phyloP scores from a whole-genome alignment of 2,797 vertebrate genomes.

The Lemur catta region DNA sequence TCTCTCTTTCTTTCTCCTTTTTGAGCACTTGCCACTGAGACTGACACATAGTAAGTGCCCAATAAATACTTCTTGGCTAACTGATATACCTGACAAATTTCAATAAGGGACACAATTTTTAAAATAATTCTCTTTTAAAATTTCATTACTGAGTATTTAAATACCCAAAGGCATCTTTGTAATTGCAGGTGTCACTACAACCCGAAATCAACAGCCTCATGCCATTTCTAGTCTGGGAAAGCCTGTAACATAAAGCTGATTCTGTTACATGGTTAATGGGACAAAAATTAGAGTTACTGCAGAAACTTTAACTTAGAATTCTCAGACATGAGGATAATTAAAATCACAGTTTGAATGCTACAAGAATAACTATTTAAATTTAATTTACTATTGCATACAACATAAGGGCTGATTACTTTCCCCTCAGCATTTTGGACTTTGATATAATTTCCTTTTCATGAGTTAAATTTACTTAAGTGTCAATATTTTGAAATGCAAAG shows the following conservation, averaged over 20 bases:
- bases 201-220: not conserved
- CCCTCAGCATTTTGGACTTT: constrained; percentile 38
- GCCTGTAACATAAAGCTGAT: not conserved
- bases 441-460: constrained; percentile 48
- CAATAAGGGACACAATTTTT: not conserved
- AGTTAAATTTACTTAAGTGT: constrained; percentile 66
- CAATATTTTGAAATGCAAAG: constrained; percentile 64
- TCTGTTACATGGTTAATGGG: not conserved
- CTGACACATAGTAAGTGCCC: not conserved
- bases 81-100: not conserved
- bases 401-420: constrained; percentile 56
- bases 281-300: constrained; percentile 53
- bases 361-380: constrained; percentile 81
- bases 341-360: constrained; percentile 80
- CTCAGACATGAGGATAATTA: constrained; percentile 81
- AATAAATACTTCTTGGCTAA: not conserved
- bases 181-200: not conserved
- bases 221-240: not conserved
- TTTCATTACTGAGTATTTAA: not conserved
- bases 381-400: constrained; percentile 80
- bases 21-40: not conserved
- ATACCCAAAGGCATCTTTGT: not conserved
- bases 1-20: not conserved
- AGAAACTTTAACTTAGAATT: constrained; percentile 78
- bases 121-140: not conserved